Evolutionary conservation across 2,113 vertebrate species (phyloP).

Genomic region (Hymenochirus boettgeri): DNA sequence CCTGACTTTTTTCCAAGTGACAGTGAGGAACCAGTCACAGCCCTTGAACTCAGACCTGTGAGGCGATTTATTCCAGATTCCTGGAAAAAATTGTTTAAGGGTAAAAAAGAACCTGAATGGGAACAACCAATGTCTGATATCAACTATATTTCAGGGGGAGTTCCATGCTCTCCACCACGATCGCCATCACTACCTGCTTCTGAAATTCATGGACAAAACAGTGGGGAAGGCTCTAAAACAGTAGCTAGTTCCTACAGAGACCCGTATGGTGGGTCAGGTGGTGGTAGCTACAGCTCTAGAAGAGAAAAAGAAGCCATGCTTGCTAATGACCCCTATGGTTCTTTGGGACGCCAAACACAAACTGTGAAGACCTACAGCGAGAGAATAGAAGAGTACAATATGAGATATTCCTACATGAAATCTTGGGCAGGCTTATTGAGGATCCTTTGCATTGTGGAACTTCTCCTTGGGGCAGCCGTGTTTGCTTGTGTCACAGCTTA

Average conservation of each 20-base stretch:
- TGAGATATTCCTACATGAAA: conserved; percentile 87
- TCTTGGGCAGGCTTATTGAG: conserved; percentile 90
- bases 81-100: conserved; percentile 85
- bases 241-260: conserved; percentile 61
- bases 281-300: conserved; percentile 63
- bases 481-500: conserved; percentile 94
- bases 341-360: conserved; percentile 60
- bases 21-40: conserved; percentile 50
- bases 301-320: conserved; percentile 67
- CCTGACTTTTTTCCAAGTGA: conserved; percentile 57
- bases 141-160: conserved; percentile 63
- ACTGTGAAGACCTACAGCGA: conserved; percentile 74
- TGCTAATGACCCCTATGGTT: conserved; percentile 57
- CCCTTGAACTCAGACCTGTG: conserved; percentile 79
- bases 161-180: conserved; percentile 79
- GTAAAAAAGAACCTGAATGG: conserved; percentile 57
- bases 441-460: conserved; percentile 73
- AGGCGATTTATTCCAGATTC: conserved; percentile 86
- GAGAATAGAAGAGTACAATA: conserved; percentile 73
- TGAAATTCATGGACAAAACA: neutral
- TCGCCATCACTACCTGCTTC: conserved; percentile 58
- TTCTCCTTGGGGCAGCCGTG: conserved; percentile 82
- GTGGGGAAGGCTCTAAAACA: neutral
- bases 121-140: conserved; percentile 55
- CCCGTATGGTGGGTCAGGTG: conserved; percentile 63